A percentile compares a stretch with the other conserved stretches of the same genome.
phyloP scores from a whole-genome alignment of 1,140 invertebrate species.

The Lerema accius region DNA sequence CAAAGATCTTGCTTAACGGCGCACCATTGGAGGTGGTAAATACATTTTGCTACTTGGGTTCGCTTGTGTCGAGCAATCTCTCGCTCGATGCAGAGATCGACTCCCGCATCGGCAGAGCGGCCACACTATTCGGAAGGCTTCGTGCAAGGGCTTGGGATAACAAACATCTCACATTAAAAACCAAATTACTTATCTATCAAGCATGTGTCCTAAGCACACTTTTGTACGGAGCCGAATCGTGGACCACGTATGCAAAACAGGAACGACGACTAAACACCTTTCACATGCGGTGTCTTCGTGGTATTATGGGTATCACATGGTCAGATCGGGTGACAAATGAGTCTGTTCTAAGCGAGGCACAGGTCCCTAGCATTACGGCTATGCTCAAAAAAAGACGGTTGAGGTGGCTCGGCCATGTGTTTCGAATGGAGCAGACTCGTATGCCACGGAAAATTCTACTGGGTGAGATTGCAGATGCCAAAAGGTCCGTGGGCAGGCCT shows the following conservation, averaged over 20 bases:
- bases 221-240: conserved; percentile 35
- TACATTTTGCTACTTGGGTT: not conserved
- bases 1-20: not conserved
- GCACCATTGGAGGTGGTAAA: conserved; percentile 16
- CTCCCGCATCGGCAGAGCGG: conserved; percentile 27
- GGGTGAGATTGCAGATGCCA: not conserved
- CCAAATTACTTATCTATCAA: conserved; percentile 28
- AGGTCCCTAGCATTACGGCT: conserved; percentile 12
- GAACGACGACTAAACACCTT: conserved; percentile 23
- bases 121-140: conserved; percentile 20
- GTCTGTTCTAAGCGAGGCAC: not conserved
- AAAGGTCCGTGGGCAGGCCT: not conserved
- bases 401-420: conserved; percentile 32
- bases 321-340: conserved; percentile 1
- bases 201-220: conserved; percentile 27
- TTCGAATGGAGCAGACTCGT: conserved; percentile 10
- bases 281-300: conserved; percentile 21
- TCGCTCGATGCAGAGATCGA: conserved; percentile 19
- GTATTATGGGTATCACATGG: not conserved
- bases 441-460: not conserved
- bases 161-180: conserved; percentile 24
- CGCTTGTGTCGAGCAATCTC: conserved; percentile 7
- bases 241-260: conserved; percentile 27
- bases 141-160: conserved; percentile 19
- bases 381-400: conserved; percentile 29